Evolutionary conservation across 1,140 invertebrate species (phyloP), one percentile per base, ranked within the genome.

Genomic region (Atta texana): DNA sequence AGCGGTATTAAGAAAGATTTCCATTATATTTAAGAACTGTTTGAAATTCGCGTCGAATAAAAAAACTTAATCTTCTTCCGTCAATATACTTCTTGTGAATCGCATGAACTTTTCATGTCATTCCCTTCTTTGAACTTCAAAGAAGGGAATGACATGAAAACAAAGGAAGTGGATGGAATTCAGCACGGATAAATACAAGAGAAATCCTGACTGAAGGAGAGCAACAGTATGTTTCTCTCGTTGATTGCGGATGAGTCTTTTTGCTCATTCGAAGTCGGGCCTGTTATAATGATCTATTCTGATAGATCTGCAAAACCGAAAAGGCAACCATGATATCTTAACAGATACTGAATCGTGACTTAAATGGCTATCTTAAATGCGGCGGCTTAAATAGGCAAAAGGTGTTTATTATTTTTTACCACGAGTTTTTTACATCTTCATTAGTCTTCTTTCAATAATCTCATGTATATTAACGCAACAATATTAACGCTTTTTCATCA

Each of bases 221-320:
- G 16, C 44, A 28, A 51, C 31, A 59, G 71, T 66, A 53, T 64
- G 55, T 85, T 76, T 64, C 82, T 85, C 64, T 69, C 64, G 49
- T 12, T 51, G 74, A 78, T 85, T 63, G 34, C 55, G 39, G 63
- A 81, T 18, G 28, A 31, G n/a, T 14, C 59, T 80, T 69, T 78
- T 86, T 81, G 75, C 85, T 3, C 85, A 24, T 71, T 69, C 64
- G 71, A 76, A 24, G 21, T 44, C 68, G 28, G 34, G n/a, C n/a
- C 80, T 24, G 34, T 10, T 34, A 34, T 86, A 86, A 86, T 86
- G 51, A 49, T 44, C 68, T 44, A 57, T 16, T 64, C 55, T 14
- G 76, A 16, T 44, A 66, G 34, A 71, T 64, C 39, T 69, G 64
- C 66, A 86, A 86, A 86, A 81, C 66, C 53, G 18, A 86, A 80